Conservation (phyloP, 2,113 vertebrate species). For the Nothoprocta pentlandii region DNA sequence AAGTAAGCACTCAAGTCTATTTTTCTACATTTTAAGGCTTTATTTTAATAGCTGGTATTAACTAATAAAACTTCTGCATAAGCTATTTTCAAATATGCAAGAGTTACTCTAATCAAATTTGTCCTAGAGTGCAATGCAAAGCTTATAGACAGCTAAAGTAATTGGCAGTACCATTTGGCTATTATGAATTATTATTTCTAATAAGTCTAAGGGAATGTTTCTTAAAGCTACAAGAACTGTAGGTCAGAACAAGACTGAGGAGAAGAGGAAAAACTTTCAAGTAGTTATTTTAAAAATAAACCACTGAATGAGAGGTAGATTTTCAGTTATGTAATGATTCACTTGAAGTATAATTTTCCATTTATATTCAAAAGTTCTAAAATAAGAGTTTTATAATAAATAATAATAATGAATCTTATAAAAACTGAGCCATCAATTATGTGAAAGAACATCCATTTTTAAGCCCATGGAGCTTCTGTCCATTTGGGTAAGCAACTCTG, state of each 20-base stretch:
- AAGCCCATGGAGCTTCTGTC: not conserved
- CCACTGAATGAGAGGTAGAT: not conserved
- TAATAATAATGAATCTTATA: not conserved
- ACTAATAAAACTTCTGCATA: not conserved
- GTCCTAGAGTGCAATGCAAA: not conserved
- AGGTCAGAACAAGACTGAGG: not conserved
- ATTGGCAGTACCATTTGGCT: not conserved
- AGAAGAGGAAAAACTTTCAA: not conserved
- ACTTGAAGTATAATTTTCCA: not conserved
- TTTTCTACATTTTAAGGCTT: not conserved
- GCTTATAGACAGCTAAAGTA: not conserved
- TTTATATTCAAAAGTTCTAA: not conserved
- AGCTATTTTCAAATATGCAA: not conserved
- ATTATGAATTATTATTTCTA: not conserved
- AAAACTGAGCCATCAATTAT: not conserved
- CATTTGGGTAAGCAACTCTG: not conserved
- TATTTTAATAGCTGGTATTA: not conserved
- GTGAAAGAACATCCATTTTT: not conserved
- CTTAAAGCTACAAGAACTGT: not conserved
- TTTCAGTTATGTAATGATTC: too few relatives aligned
- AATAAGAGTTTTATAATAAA: not conserved
- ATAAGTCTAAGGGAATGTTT: not conserved
- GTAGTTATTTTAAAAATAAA: not conserved
- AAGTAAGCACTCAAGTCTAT: not conserved
- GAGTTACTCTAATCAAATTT: not conserved